These are phyloP conservation scores for Heterocephalus glaber DNA, from an alignment of 2,113 vertebrate genomes.

Conservation along the genomic window DNA sequence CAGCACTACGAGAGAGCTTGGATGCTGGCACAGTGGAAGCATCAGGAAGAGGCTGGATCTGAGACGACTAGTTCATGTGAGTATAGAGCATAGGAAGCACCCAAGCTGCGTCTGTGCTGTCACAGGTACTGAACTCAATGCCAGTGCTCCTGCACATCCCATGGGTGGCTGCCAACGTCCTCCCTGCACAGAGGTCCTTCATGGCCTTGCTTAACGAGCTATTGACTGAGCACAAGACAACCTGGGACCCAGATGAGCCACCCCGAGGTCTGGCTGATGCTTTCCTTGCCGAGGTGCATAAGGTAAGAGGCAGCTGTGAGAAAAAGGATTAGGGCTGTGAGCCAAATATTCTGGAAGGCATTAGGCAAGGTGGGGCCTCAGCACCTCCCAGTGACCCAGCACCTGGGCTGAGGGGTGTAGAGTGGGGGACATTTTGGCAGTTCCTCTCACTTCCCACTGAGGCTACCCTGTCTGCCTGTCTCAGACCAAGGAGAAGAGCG, in stretches of 20 bases:
- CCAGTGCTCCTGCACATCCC: slow-evolving; percentile 79
- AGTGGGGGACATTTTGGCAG: neutral
- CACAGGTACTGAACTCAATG: slow-evolving; percentile 70
- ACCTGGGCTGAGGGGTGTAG: fast-evolving
- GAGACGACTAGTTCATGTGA: neutral
- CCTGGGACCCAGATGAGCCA: slow-evolving; percentile 65
- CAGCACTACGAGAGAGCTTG: neutral
- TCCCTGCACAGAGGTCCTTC: neutral
- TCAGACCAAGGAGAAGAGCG: slow-evolving; percentile 78
- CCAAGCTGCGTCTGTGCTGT: neutral
- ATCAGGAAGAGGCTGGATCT: too few relatives aligned
- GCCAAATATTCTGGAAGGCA: fast-evolving
- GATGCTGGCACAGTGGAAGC: neutral
- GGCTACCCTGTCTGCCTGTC: neutral
- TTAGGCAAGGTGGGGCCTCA: fast-evolving
- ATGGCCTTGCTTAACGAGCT: slow-evolving; percentile 39
- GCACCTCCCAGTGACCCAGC: too few relatives aligned
- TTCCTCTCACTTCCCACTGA: neutral
- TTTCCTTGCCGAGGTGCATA: slow-evolving; percentile 82
- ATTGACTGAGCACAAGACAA: slow-evolving; percentile 67
- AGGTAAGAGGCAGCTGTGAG: slow-evolving; percentile 74
- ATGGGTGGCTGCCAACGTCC: slow-evolving; percentile 47
- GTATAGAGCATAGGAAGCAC: neutral
- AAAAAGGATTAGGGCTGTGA: fast-evolving
- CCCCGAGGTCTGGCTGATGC: slow-evolving; percentile 80